These are phyloP conservation scores for Steatocranus sp. DNA, from an alignment of 2,797 vertebrate species.

Conservation along the genomic window DNA sequence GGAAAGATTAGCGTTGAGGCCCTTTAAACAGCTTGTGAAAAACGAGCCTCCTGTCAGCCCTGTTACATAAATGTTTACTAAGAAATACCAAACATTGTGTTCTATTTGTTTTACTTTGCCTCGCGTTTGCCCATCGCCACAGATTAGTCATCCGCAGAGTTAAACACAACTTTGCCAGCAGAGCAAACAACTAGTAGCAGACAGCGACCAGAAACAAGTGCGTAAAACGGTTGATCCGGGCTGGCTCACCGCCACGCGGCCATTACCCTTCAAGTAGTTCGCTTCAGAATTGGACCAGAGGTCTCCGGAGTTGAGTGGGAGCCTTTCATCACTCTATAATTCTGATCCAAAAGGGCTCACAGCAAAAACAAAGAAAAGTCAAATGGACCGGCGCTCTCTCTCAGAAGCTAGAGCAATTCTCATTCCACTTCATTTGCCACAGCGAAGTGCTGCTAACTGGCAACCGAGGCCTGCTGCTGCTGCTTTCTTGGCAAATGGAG, in stretches of 20 bases:
- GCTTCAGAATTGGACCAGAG: slow-evolving; percentile 61
- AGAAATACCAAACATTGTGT: slow-evolving; percentile 72
- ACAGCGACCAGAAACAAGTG: slow-evolving; percentile 72
- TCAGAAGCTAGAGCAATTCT: slow-evolving; percentile 57
- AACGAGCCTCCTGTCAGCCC: slow-evolving; percentile 58
- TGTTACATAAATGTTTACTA: slow-evolving; percentile 69
- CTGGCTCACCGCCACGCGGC: slow-evolving; percentile 57
- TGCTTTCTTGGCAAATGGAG: slow-evolving; percentile 75
- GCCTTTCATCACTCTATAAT: slow-evolving; percentile 61
- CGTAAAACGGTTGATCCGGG: slow-evolving; percentile 41
- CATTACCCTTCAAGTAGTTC: slow-evolving; percentile 68
- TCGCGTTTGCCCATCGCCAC: slow-evolving; percentile 53
- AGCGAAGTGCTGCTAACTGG: slow-evolving; percentile 38
- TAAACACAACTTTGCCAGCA: slow-evolving; percentile 58
- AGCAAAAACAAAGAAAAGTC: slow-evolving; percentile 14
- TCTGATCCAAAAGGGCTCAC: slow-evolving; percentile 58
- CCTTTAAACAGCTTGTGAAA: slow-evolving; percentile 66
- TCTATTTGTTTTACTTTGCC: slow-evolving; percentile 73
- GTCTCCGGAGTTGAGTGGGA: slow-evolving; percentile 52
- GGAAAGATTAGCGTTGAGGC: slow-evolving; percentile 50
- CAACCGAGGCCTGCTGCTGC: slow-evolving; percentile 48
- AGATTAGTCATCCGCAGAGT: slow-evolving; percentile 59
- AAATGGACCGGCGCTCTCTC: slow-evolving; percentile 25
- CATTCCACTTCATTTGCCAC: slow-evolving; percentile 60
- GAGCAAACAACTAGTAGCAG: slow-evolving; percentile 70